Percentiles rank a stretch among this genome's conserved stretches.
phyloP scores from a whole-genome alignment of 2,797 vertebrate species.

The Bradypodion ventrale region DNA sequence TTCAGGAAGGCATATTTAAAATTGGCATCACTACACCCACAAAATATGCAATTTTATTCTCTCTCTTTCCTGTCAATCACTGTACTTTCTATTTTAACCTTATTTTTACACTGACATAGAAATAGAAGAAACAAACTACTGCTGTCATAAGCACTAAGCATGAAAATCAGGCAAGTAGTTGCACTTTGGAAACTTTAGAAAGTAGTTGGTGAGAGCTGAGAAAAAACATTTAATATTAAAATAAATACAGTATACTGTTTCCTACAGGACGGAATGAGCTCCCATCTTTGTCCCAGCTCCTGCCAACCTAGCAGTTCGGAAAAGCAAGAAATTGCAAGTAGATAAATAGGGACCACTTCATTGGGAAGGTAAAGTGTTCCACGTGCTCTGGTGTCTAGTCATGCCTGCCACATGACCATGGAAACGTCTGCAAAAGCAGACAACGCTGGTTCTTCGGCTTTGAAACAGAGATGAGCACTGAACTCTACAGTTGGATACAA shows the following conservation, averaged over 20 bases:
- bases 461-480: too few relatives aligned
- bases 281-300: too few relatives aligned
- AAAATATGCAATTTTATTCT: constrained; percentile 4
- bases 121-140: background rate
- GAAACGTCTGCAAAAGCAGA: too few relatives aligned
- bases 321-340: too few relatives aligned
- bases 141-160: background rate
- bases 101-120: constrained; percentile 8
- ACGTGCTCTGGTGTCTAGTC: too few relatives aligned
- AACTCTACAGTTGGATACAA: too few relatives aligned
- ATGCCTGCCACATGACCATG: too few relatives aligned
- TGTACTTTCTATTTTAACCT: background rate
- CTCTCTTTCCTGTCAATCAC: background rate
- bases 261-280: too few relatives aligned
- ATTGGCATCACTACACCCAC: background rate
- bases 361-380: too few relatives aligned
- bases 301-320: too few relatives aligned
- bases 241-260: background rate
- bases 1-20: constrained; percentile 10
- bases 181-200: background rate
- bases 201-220: background rate
- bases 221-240: background rate
- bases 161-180: background rate
- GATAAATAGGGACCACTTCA: too few relatives aligned
- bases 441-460: too few relatives aligned